Evolutionary conservation across 2,888 invertebrate genomes (phyloP).

Genomic region (Cantharis flavilabris): DNA sequence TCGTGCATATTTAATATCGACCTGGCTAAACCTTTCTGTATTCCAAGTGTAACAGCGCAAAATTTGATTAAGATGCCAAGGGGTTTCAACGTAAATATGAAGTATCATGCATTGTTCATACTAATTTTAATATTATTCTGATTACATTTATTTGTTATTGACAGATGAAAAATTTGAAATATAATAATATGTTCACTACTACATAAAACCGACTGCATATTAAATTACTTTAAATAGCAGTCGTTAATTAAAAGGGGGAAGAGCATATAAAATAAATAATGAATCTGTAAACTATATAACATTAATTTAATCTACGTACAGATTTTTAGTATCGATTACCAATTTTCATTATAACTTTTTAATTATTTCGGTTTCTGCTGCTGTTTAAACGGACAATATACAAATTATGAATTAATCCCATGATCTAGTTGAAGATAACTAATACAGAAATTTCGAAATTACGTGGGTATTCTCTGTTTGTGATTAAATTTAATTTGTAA

Average conservation of each 20-base stretch:
- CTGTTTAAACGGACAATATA: neutral
- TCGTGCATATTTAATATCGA: slow-evolving; percentile 30
- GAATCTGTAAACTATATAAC: neutral
- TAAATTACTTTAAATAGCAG: neutral
- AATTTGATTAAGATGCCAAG: slow-evolving; percentile 32
- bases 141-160: neutral
- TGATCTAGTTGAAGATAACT: neutral
- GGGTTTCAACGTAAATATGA: slow-evolving; percentile 26
- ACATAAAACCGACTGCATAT: neutral
- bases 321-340: neutral
- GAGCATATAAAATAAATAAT: neutral
- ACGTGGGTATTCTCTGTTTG: neutral
- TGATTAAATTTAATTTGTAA: neutral
- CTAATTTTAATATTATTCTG: neutral
- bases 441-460: neutral
- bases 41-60: slow-evolving; percentile 26
- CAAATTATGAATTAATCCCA: neutral
- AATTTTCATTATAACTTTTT: neutral
- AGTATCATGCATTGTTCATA: slow-evolving; percentile 11
- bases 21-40: slow-evolving; percentile 26
- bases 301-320: neutral
- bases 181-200: neutral
- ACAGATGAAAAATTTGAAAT: neutral
- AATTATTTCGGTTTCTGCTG: neutral
- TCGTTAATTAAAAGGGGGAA: neutral